Conservation (phyloP, 1,140 invertebrate species). For the Pomacea maculata region DNA sequence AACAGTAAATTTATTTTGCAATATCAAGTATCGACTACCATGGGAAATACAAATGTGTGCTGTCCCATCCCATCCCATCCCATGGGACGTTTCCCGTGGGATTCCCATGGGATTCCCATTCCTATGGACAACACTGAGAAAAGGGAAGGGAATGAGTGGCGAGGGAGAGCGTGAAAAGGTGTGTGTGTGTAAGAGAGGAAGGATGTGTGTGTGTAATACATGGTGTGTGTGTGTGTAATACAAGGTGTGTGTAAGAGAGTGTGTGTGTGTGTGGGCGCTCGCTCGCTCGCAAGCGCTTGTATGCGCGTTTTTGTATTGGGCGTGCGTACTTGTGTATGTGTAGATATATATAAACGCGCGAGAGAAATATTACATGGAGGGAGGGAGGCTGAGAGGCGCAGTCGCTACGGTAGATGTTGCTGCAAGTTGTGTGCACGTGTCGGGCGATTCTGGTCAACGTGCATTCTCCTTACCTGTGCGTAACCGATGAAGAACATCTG, state of each 20-base stretch:
- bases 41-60: too few relatives aligned
- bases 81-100: too few relatives aligned
- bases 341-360: neutral
- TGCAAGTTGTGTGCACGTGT: neutral
- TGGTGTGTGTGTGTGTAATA: too few relatives aligned
- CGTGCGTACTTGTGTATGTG: neutral
- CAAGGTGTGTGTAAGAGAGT: neutral
- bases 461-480: conserved; percentile 76
- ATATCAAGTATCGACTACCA: too few relatives aligned
- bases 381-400: neutral
- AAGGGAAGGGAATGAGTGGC: too few relatives aligned
- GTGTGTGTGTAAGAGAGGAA: neutral
- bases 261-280: too few relatives aligned
- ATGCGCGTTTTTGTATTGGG: neutral
- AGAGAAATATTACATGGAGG: neutral
- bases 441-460: neutral
- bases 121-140: too few relatives aligned
- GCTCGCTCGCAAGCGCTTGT: too few relatives aligned
- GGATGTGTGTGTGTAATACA: neutral
- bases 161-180: neutral
- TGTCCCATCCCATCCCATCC: too few relatives aligned
- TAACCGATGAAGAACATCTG: conserved; percentile 93
- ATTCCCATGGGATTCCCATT: too few relatives aligned
- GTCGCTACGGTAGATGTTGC: neutral
- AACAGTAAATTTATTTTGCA: too few relatives aligned